Conservation (phyloP, 2,113 vertebrate species). For the Pangasianodon gigas region DNA sequence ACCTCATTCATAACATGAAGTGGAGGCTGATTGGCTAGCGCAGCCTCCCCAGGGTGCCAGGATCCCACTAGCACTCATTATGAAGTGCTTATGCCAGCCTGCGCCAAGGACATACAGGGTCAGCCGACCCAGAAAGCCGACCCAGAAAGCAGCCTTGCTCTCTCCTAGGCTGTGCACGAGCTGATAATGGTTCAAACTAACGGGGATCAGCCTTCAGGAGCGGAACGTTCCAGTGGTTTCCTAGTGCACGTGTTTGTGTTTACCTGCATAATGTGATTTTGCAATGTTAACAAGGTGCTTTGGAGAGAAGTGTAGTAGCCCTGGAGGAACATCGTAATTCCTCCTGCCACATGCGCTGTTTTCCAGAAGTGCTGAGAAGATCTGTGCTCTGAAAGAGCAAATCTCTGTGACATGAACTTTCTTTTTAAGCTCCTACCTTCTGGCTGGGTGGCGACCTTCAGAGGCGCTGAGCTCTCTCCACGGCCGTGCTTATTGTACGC, state of each 20-base stretch:
- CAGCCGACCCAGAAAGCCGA: conserved; percentile 70
- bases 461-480: conserved; percentile 84
- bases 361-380: neutral
- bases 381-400: neutral
- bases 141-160: conserved; percentile 63
- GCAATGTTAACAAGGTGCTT: conserved; percentile 7
- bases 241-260: conserved; percentile 16
- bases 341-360: neutral
- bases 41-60: conserved; percentile 53
- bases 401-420: neutral
- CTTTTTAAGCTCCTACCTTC: conserved; percentile 79
- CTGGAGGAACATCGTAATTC: conserved; percentile 14
- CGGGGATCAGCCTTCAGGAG: conserved; percentile 21
- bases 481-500: conserved; percentile 89
- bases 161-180: conserved; percentile 56
- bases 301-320: neutral
- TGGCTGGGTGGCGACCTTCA: conserved; percentile 92
- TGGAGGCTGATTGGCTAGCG: conserved; percentile 45
- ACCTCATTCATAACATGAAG: conserved; percentile 58
- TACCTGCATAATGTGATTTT: conserved; percentile 37
- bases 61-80: conserved; percentile 61
- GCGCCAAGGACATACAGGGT: conserved; percentile 67
- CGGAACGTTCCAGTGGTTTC: neutral
- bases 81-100: conserved; percentile 49
- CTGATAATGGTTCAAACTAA: conserved; percentile 42